Conservation (phyloP, 1,140 invertebrate genomes). For the Popillia japonica region DNA sequence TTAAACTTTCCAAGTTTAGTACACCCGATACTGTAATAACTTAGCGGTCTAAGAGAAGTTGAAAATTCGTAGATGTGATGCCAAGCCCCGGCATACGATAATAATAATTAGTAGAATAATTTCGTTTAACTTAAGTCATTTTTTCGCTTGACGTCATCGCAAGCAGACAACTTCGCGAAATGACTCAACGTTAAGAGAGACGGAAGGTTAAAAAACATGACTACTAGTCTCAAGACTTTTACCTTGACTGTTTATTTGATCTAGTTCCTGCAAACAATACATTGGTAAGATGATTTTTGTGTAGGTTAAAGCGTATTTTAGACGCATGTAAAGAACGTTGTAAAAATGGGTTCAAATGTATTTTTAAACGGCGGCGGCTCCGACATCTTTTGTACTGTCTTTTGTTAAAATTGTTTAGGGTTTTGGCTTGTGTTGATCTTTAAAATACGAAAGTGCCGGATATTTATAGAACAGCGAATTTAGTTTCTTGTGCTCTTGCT, state of each 20-base stretch:
- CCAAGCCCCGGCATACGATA: background rate
- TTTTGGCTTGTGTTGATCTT: conserved; percentile 18
- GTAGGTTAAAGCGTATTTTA: background rate
- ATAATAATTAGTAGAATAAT: background rate
- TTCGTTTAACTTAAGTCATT: background rate
- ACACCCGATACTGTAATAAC: conserved; percentile 5
- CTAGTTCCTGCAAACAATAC: background rate
- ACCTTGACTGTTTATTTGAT: conserved; percentile 15
- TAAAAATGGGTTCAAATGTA: conserved; percentile 1
- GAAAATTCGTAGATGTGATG: background rate
- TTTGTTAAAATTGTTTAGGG: conserved; percentile 3
- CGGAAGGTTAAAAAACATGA: background rate
- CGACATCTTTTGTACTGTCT: conserved; percentile 6
- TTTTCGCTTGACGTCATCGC: background rate
- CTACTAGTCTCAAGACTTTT: background rate
- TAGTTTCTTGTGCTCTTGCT: background rate
- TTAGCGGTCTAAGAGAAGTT: background rate
- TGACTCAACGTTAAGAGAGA: background rate
- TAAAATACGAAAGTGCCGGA: background rate
- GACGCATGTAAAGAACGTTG: background rate
- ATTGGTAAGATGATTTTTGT: background rate
- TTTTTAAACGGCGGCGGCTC: background rate
- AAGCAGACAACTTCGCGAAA: background rate
- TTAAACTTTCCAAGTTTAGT: conserved; percentile 15
- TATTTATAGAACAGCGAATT: background rate